These are phyloP conservation scores for Acomys russatus DNA, from an alignment of 2,797 vertebrate genomes.

Conservation along the genomic window DNA sequence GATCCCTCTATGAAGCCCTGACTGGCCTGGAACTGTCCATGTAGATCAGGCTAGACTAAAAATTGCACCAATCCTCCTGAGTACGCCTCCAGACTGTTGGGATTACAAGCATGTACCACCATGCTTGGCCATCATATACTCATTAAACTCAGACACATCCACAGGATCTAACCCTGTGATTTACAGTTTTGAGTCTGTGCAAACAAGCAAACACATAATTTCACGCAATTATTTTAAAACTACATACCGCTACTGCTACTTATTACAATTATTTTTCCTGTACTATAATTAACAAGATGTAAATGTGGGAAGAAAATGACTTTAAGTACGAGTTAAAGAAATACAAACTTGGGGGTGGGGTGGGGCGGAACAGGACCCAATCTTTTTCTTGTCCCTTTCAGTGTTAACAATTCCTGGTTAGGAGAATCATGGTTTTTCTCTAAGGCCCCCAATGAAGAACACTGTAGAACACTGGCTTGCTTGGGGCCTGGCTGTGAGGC, in stretches of 20 bases:
- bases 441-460: neutral
- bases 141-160: neutral
- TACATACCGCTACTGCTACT: neutral
- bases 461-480: neutral
- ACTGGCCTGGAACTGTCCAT: neutral
- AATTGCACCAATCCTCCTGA: neutral
- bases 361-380: neutral
- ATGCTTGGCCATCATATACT: neutral
- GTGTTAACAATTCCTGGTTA: neutral
- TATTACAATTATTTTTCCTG: constrained; percentile 17
- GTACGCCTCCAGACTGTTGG: neutral
- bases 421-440: neutral
- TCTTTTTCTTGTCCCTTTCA: neutral
- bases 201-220: constrained; percentile 51
- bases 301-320: constrained; percentile 18
- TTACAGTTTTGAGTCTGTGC: constrained; percentile 45
- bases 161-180: constrained; percentile 11
- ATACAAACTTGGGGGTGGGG: neutral
- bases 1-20: neutral
- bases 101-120: neutral
- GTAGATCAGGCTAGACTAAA: neutral
- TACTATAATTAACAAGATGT: constrained; percentile 27
- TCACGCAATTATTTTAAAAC: constrained; percentile 40
- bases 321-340: constrained; percentile 60
- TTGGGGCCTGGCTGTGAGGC: neutral